phyloP scores from a whole-genome alignment of 2,113 vertebrate species.

The Indicator maculatus region DNA sequence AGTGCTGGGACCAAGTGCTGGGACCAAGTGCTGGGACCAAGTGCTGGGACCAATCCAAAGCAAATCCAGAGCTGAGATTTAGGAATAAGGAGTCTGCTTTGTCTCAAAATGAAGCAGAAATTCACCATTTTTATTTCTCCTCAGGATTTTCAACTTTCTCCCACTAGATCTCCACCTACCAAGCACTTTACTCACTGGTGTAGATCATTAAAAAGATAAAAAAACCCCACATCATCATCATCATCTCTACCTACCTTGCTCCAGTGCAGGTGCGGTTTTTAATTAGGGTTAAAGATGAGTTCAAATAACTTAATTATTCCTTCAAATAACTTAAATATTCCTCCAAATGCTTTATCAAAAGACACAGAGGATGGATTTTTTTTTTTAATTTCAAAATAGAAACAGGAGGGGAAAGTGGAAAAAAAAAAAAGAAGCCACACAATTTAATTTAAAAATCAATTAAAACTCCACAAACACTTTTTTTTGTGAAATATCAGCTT shows the following conservation, averaged over 20 bases:
- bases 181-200: not conserved
- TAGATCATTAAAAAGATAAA: not conserved
- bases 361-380: not conserved
- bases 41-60: not conserved
- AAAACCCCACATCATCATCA: not conserved
- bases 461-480: not conserved
- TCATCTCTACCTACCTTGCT: not conserved
- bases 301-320: not conserved
- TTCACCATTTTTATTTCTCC: not conserved
- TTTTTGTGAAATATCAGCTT: not conserved
- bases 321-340: no score
- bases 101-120: not conserved
- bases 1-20: not conserved
- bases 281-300: not conserved
- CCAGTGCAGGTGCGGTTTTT: not conserved
- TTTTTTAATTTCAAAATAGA: slow-evolving; percentile 37
- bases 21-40: not conserved
- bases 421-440: not conserved
- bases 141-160: not conserved
- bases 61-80: not conserved
- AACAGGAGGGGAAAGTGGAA: not conserved
- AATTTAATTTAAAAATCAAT: not conserved
- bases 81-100: not conserved
- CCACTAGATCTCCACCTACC: not conserved
- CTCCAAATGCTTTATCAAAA: not conserved